Evolutionary conservation across 2,797 vertebrate genomes (phyloP).

Genomic region (Cynodonichthys magdalenae): DNA sequence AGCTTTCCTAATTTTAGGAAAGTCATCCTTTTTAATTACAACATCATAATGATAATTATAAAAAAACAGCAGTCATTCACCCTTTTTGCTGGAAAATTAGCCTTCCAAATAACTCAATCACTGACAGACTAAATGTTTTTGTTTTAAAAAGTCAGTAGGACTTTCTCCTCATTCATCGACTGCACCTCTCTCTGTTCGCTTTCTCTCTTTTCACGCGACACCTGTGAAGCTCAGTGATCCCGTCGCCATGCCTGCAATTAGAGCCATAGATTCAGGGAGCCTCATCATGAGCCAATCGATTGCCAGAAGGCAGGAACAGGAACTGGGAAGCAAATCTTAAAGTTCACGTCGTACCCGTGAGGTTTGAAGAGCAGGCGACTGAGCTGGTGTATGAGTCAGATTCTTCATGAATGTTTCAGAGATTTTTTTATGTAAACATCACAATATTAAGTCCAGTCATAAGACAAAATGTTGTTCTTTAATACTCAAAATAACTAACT

Average conservation of each 20-base stretch:
- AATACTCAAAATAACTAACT: neutral
- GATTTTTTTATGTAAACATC: neutral
- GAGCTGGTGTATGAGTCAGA: neutral
- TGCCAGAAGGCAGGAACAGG: constrained; percentile 16
- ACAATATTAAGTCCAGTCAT: neutral
- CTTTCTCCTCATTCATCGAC: constrained; percentile 43
- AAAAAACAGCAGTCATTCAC: too few species aligned
- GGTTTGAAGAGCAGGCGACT: constrained; percentile 33
- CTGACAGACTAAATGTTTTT: constrained; percentile 41
- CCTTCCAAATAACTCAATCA: constrained; percentile 40
- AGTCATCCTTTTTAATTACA: too few species aligned
- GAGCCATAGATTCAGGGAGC: constrained; percentile 30
- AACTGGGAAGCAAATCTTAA: constrained; percentile 14
- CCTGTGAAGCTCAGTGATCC: constrained; percentile 58
- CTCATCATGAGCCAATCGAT: constrained; percentile 37
- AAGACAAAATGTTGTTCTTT: too few species aligned
- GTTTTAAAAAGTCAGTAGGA: constrained; percentile 15
- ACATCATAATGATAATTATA: too few species aligned
- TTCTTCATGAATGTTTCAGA: constrained; percentile 3
- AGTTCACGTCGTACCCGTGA: constrained; percentile 9
- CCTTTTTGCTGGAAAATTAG: constrained; percentile 12
- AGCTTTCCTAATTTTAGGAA: too few species aligned
- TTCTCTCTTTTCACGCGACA: constrained; percentile 63
- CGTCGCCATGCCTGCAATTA: constrained; percentile 46
- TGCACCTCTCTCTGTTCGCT: constrained; percentile 42